These are phyloP conservation scores for Microdon myrmicae DNA, from an alignment of 2,888 invertebrate species.

Conservation along the genomic window DNA sequence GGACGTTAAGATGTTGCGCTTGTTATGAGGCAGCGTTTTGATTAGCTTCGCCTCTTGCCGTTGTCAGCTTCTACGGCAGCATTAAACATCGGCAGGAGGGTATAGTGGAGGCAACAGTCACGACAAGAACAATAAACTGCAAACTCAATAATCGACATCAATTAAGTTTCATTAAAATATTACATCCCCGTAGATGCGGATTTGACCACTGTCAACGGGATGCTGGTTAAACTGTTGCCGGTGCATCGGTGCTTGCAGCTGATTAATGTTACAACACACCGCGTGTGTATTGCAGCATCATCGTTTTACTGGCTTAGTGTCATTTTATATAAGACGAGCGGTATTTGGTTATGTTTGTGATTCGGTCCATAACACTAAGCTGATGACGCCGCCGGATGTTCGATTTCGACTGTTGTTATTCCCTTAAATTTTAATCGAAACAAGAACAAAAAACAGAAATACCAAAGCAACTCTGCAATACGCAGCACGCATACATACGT, in stretches of 20 bases:
- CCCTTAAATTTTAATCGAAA: slow-evolving; percentile 19
- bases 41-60: slow-evolving; percentile 39
- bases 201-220: slow-evolving; percentile 36
- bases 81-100: slow-evolving; percentile 4
- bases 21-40: slow-evolving; percentile 51
- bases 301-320: slow-evolving; percentile 22
- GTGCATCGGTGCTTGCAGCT: slow-evolving; percentile 25
- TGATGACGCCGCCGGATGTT: slow-evolving; percentile 2
- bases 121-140: slow-evolving; percentile 13
- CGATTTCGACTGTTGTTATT: slow-evolving; percentile 12
- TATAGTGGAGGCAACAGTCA: slow-evolving; percentile 11
- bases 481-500: slow-evolving; percentile 2
- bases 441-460: slow-evolving; percentile 13
- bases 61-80: background rate
- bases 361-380: slow-evolving; percentile 3
- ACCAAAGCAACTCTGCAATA: background rate
- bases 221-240: slow-evolving; percentile 21
- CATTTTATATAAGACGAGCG: slow-evolving; percentile 26
- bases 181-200: slow-evolving; percentile 37
- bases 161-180: slow-evolving; percentile 52
- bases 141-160: slow-evolving; percentile 48
- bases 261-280: slow-evolving; percentile 39
- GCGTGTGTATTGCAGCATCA: no score
- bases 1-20: slow-evolving; percentile 49
- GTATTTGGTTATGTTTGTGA: slow-evolving; percentile 23